Conservation (phyloP, 2,113 vertebrate genomes). For the Tringa solitaria region DNA sequence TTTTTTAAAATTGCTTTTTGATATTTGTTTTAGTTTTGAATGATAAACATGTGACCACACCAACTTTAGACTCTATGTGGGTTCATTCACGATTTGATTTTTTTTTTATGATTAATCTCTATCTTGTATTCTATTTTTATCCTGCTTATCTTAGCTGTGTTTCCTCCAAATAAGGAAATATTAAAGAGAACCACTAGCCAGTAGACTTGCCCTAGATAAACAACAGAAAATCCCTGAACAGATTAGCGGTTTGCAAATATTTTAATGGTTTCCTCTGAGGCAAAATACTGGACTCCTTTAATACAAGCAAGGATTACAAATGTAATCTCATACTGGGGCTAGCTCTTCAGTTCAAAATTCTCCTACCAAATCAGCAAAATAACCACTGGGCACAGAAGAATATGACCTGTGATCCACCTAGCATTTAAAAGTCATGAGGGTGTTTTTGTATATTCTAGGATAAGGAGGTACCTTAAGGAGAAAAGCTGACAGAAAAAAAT, state of each 20-base stretch:
- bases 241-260: constrained; percentile 5
- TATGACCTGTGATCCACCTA: background rate
- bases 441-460: background rate
- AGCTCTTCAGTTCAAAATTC: background rate
- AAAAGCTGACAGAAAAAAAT: background rate
- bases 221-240: background rate
- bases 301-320: background rate
- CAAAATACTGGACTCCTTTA: background rate
- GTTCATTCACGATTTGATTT: background rate
- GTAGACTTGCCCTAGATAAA: constrained; percentile 25
- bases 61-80: background rate
- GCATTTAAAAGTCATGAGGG: background rate
- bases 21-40: background rate
- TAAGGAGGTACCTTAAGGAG: background rate
- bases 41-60: background rate
- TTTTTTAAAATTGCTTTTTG: background rate
- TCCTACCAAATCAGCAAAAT: background rate
- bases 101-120: background rate
- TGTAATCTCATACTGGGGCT: background rate
- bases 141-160: background rate
- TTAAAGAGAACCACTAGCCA: background rate
- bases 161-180: background rate
- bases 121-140: background rate
- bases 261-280: background rate
- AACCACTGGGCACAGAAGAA: background rate